phyloP scores from a whole-genome alignment of 1,140 invertebrate species.

The Drosophila busckii region DNA sequence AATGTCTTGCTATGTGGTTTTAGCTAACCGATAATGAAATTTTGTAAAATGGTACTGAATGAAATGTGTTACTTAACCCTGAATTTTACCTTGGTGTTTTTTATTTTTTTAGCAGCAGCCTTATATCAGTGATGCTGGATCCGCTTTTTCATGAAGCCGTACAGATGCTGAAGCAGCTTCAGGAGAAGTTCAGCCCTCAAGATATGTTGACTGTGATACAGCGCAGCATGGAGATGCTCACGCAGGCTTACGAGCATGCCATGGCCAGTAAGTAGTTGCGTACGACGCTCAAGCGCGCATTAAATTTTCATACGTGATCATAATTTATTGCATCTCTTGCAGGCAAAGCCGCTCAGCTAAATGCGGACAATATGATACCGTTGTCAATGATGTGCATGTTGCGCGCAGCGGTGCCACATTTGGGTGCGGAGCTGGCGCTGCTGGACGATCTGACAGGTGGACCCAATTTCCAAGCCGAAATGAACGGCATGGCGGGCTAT shows the following conservation, averaged over 20 bases:
- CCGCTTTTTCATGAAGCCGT: slow-evolving; percentile 60
- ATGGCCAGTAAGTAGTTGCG: slow-evolving; percentile 49
- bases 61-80: neutral
- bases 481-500: slow-evolving; percentile 77
- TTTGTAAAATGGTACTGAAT: no score
- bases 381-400: slow-evolving; percentile 69
- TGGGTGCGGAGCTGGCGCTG: slow-evolving; percentile 73
- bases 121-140: slow-evolving; percentile 53
- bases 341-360: slow-evolving; percentile 59
- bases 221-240: slow-evolving; percentile 66
- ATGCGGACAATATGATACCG: slow-evolving; percentile 75
- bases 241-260: slow-evolving; percentile 66
- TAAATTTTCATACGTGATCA: neutral
- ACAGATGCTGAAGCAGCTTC: slow-evolving; percentile 62
- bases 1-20: no score
- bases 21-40: no score
- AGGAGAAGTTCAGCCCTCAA: slow-evolving; percentile 75
- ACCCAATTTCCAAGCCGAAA: slow-evolving; percentile 70
- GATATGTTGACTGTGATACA: slow-evolving; percentile 78
- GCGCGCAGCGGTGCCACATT: slow-evolving; percentile 72
- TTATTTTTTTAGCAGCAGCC: slow-evolving; percentile 36
- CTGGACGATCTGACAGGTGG: slow-evolving; percentile 75
- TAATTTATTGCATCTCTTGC: neutral
- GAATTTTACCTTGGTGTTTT: neutral
- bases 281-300: neutral